Evolutionary conservation across 2,797 vertebrate species (phyloP).

Genomic region (Telmatherina bonti): DNA sequence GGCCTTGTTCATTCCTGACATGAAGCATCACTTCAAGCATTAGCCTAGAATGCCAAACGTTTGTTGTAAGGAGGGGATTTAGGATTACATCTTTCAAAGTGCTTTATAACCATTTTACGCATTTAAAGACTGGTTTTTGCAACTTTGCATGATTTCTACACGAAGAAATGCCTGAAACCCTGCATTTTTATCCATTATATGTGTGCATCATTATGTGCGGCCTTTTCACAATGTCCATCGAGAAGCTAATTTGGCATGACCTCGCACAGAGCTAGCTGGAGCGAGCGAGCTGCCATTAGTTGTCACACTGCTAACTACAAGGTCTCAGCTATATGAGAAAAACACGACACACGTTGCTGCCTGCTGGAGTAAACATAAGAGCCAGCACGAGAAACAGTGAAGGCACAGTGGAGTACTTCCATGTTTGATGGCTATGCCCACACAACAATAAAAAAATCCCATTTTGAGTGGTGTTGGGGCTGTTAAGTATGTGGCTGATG

Average conservation of each 20-base stretch:
- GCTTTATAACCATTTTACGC: too few species aligned
- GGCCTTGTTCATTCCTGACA: too few species aligned
- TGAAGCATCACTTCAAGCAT: too few species aligned
- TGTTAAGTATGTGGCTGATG: not conserved
- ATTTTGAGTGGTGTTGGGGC: too few species aligned
- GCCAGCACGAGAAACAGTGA: not conserved
- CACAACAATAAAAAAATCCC: not conserved
- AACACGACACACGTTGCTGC: constrained; percentile 1
- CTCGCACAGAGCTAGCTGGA: not conserved
- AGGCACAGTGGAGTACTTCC: not conserved
- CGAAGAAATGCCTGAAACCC: not conserved
- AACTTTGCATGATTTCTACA: too few species aligned
- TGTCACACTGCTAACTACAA: not conserved
- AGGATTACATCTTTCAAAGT: not conserved
- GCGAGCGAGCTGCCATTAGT: not conserved
- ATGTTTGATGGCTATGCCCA: not conserved
- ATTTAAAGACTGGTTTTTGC: too few species aligned
- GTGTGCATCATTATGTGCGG: not conserved
- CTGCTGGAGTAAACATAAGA: constrained; percentile 4
- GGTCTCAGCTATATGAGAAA: not conserved
- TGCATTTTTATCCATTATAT: not conserved
- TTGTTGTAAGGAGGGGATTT: not conserved
- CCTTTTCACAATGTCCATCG: not conserved
- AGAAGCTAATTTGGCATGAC: constrained; percentile 8
- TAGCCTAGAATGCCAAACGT: not conserved